Percentiles rank a stretch among this genome's conserved stretches.
Evolutionary conservation across 2,888 invertebrate species (phyloP).

Genomic region (Torymus texanus): DNA sequence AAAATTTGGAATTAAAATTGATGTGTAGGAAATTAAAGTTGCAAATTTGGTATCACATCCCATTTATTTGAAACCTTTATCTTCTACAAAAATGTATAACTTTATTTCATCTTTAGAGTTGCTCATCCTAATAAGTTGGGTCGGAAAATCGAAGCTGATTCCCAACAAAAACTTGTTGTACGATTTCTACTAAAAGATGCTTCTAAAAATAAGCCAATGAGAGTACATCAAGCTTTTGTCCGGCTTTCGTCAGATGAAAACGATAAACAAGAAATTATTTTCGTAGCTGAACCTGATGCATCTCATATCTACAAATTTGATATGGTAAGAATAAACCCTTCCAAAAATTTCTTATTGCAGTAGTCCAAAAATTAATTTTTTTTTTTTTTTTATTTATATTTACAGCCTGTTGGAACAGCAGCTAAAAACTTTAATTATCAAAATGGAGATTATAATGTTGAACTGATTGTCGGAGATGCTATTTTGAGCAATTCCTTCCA

Average conservation of each 20-base stretch:
- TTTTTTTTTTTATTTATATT: conserved; percentile 36
- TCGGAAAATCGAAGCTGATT: conserved; percentile 87
- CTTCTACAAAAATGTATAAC: conserved; percentile 18
- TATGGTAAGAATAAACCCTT: conserved; percentile 78
- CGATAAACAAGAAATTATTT: conserved; percentile 90
- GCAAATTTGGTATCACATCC: no score
- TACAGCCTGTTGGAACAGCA: conserved; percentile 85
- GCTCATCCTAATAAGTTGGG: conserved; percentile 83
- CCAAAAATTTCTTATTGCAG: no score
- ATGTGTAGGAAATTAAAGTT: no score
- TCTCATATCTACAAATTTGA: conserved; percentile 91
- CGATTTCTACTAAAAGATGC: conserved; percentile 88
- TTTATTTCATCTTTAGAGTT: conserved; percentile 77
- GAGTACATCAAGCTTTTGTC: conserved; percentile 92
- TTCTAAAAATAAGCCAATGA: conserved; percentile 80
- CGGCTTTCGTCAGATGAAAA: conserved; percentile 80
- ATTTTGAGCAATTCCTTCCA: conserved; percentile 91
- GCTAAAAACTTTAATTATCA: conserved; percentile 86
- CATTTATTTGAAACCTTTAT: conserved; percentile 1
- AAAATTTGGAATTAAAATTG: no score
- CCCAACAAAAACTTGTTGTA: conserved; percentile 90
- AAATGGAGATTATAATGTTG: conserved; percentile 88
- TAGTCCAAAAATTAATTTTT: no score
- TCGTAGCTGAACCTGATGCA: conserved; percentile 92
- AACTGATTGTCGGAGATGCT: conserved; percentile 93